Base-by-base conservation (phyloP, 2,797 vertebrate species). In the Myoxocephalus aenaeus region DNA sequence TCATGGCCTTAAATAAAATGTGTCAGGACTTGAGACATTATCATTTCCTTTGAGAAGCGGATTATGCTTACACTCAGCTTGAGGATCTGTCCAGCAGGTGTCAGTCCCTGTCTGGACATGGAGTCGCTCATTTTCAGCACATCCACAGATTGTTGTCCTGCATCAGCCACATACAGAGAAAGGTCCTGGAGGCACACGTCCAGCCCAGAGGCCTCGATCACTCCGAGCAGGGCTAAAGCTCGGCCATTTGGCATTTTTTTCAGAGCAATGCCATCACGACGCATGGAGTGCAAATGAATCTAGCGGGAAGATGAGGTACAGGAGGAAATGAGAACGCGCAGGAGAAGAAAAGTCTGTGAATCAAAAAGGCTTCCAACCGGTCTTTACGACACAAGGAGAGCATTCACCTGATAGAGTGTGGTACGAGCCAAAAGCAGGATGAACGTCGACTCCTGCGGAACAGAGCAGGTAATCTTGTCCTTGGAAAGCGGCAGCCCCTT, bases 221-320 rank as follows among this genome's bases (percentile, higher is more conserved):
- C 80, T 5, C 90, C 95, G 1, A 93, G 89, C 36, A 98, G 90
- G 22, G 90, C 81, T 64, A 97, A 84, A 1, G 82, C 71, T 2
- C 50, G 65, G 56, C 93, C 93, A 0, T 77, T 88, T 0, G 97
- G 96, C 82, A 96, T 93, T 22, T 80, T 88, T 51, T 92, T 94
- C 51, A 94, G 88, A 14, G 88, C 88, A 1, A 90, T 38, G 0
- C 77, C 82, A 1, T 84, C 14, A 5, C 80, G 92, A 17, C 75
- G 92, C 46, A 97, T 87, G 51, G 94, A 94, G 78, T 92, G 88
- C 84, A 97, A 83, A 76, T 96, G 96, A 66, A 99, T 92, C 97
- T 98, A 51, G 27, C 0, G 18, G 0, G 15, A 53, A 12, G 9
- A 9, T 11, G 18, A 34, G 11, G 50, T 10, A 5, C 27, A 34